Conservation (phyloP, 1,140 invertebrate species). For the Neelides sp. region DNA sequence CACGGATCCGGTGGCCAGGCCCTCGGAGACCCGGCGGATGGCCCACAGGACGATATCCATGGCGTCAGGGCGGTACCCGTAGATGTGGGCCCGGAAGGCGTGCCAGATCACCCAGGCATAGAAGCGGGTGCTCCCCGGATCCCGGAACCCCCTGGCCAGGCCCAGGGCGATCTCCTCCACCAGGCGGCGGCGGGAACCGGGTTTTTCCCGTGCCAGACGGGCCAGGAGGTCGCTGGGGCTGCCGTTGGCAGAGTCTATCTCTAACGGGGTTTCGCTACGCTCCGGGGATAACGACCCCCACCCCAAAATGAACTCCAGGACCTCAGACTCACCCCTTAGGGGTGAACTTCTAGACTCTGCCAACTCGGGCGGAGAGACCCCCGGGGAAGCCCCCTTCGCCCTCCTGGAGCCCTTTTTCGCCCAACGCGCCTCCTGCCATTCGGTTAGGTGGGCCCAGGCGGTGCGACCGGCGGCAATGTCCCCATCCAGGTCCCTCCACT, state of each 20-base stretch:
- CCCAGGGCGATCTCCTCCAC: neutral
- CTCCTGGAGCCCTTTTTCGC: neutral
- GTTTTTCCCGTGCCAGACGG: neutral
- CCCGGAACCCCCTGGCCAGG: neutral
- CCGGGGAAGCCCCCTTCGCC: neutral
- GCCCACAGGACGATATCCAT: neutral
- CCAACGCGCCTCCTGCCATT: neutral
- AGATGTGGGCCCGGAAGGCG: neutral
- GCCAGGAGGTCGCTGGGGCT: neutral
- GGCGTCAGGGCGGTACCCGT: neutral
- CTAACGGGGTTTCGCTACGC: neutral
- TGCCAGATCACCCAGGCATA: neutral
- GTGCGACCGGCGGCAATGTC: neutral
- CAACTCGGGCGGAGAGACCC: neutral
- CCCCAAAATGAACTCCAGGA: neutral
- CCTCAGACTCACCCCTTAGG: neutral
- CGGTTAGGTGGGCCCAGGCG: neutral
- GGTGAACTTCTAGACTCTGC: neutral
- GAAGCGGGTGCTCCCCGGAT: neutral
- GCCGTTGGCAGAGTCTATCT: neutral
- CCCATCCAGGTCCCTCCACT: neutral
- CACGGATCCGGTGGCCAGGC: neutral
- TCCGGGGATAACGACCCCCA: neutral
- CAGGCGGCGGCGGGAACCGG: neutral
- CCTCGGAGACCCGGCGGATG: neutral